Evolutionary conservation across 1,140 invertebrate genomes (phyloP).

Genomic region (Apis dorsata): DNA sequence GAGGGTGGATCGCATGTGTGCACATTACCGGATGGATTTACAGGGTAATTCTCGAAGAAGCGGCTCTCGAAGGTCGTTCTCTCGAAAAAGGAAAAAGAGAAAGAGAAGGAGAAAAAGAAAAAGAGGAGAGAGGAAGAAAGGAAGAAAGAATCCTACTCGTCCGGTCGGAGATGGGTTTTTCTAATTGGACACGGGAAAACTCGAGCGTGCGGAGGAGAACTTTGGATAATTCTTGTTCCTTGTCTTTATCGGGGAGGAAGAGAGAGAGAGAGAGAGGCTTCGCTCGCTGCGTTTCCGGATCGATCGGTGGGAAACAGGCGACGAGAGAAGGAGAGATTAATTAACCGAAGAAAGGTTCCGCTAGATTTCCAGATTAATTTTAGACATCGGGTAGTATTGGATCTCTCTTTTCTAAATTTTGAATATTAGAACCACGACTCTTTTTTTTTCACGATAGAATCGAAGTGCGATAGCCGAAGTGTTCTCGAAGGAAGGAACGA

Average conservation of each 20-base stretch:
- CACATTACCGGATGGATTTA: conserved; percentile 67
- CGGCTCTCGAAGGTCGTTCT: not conserved
- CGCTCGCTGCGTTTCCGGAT: conserved; percentile 25
- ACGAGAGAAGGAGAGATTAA: conserved; percentile 22
- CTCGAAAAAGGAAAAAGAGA: too few species aligned
- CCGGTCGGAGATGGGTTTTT: conserved; percentile 14
- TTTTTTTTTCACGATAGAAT: too few species aligned
- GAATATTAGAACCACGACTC: not conserved
- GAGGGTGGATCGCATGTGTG: conserved; percentile 65
- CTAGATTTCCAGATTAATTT: conserved; percentile 4
- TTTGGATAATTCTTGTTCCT: conserved; percentile 21
- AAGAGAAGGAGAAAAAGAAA: too few species aligned
- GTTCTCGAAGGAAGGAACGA: too few species aligned
- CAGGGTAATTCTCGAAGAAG: conserved; percentile 64
- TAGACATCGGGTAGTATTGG: not conserved
- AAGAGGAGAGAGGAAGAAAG: too few species aligned
- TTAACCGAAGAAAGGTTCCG: conserved; percentile 2
- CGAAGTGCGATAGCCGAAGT: too few species aligned
- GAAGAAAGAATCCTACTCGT: too few species aligned
- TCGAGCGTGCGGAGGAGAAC: not conserved
- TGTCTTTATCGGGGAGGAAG: conserved; percentile 23
- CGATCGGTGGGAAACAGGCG: not conserved
- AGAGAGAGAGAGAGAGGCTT: not conserved
- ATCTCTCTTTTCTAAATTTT: not conserved
- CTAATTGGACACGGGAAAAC: conserved; percentile 42